Evolutionary conservation across 2,888 invertebrate species (phyloP), one percentile per base, ranked within the genome.

Genomic region (Leucania comma): DNA sequence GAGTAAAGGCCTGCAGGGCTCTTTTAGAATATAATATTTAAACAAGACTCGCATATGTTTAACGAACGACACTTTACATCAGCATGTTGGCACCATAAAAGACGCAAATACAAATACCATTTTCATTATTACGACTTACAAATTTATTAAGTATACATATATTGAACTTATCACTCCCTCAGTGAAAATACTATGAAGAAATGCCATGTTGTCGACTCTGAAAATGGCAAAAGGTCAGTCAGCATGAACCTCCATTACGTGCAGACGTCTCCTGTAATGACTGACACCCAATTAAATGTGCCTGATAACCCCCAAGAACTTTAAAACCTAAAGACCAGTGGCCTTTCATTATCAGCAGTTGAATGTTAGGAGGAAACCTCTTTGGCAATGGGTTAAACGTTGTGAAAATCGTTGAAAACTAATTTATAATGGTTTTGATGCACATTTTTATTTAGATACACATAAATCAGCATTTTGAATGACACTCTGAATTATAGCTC

Each of bases 191-290:
- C 48, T 64, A 56, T 79, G 81, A 81, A 79, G 81, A 81, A 81
- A 81, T 77, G 77, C 51, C 26, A 24, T 54, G 48, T 54, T 8
- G 50, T 56, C 51, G 56, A 29, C 35, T 35, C 78, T 77, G 67
- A 77, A 81, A 79, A 79, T 79, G 79, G 78, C 79, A 81, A 77
- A 20, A 81, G 79, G 79, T 79, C 81, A 81, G 46, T 54, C 48
- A n/a, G 51, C 57, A 50, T 35, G 70, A 54, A 61, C 78, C 48
- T 9, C 17, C 12, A 29, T 72, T 76, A 78, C 63, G 67, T 58
- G 57, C 51, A 75, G 38, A 60, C 53, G 58, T 80, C 76, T 58
- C 26, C 53, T 17, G 51, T 77, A 79, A 79, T 81, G 78, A 81
- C 78, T 81, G 78, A 79, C 81, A 77, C 68, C 81, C 78, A 79